These are phyloP conservation scores for Tapera naevia DNA, from an alignment of 2,797 vertebrate species.

Conservation along the genomic window DNA sequence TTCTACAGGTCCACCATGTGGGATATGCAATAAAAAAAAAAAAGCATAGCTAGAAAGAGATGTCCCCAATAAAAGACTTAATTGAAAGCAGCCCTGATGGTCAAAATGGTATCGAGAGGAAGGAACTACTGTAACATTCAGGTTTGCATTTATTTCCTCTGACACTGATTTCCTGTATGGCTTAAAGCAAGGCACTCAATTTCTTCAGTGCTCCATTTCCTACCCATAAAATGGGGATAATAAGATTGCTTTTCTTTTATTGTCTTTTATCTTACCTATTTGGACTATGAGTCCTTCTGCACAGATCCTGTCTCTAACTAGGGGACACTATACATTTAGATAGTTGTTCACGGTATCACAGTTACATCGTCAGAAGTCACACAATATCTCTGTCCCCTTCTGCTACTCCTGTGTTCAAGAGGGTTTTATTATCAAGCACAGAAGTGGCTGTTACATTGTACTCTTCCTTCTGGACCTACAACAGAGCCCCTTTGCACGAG, in stretches of 20 bases:
- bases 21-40: background rate
- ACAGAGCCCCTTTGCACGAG: background rate
- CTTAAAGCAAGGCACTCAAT: constrained; percentile 13
- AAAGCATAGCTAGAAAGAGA: background rate
- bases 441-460: background rate
- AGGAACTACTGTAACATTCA: constrained; percentile 38
- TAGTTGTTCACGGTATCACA: background rate
- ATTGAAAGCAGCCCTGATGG: constrained; percentile 47
- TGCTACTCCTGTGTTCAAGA: background rate
- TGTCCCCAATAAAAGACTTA: constrained; percentile 23
- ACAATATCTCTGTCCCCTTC: background rate
- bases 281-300: background rate
- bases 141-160: constrained; percentile 43
- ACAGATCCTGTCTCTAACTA: background rate
- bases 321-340: background rate
- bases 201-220: background rate
- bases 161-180: constrained; percentile 27
- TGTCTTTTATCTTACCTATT: constrained; percentile 16
- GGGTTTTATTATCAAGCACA: background rate
- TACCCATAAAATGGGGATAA: background rate
- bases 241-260: constrained; percentile 14
- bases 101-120: constrained; percentile 18
- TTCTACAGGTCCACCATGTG: constrained; percentile 15
- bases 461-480: background rate
- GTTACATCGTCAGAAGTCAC: background rate